Conservation (phyloP, 2,797 vertebrate genomes). For the Merluccius polli region DNA sequence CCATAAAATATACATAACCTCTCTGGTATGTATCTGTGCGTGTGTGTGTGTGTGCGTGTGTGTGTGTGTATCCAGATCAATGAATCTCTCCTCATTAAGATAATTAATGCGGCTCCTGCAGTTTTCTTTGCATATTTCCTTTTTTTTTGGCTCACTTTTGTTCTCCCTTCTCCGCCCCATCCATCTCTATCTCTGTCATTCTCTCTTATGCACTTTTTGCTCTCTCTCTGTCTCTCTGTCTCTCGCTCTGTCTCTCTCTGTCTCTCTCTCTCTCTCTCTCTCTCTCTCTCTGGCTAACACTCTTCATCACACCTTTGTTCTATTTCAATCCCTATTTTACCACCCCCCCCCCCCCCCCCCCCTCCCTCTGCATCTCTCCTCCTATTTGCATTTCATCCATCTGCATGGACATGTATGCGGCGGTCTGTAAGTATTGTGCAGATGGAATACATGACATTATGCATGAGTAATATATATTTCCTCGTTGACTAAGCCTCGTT, state of each 20-base stretch:
- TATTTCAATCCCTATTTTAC: not conserved
- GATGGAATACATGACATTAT: too few relatives aligned
- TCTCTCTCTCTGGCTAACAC: not conserved
- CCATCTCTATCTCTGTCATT: not conserved
- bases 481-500: too few relatives aligned
- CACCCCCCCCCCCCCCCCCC: not conserved
- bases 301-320: not conserved
- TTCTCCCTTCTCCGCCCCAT: not conserved
- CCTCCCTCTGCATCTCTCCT: too few relatives aligned
- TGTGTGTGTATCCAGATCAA: not conserved
- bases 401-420: not conserved
- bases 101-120: not conserved
- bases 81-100: conserved; percentile 4
- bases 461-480: too few relatives aligned
- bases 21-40: not conserved
- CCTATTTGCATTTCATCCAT: not conserved
- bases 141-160: not conserved
- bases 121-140: not conserved
- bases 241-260: not conserved
- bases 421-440: not conserved
- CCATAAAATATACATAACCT: too few relatives aligned
- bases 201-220: not conserved
- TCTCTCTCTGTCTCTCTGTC: not conserved
- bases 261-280: not conserved
- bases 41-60: not conserved